These are phyloP conservation scores for Caradrina clavipalpis DNA, from an alignment of 2,888 invertebrate species.

Conservation along the genomic window DNA sequence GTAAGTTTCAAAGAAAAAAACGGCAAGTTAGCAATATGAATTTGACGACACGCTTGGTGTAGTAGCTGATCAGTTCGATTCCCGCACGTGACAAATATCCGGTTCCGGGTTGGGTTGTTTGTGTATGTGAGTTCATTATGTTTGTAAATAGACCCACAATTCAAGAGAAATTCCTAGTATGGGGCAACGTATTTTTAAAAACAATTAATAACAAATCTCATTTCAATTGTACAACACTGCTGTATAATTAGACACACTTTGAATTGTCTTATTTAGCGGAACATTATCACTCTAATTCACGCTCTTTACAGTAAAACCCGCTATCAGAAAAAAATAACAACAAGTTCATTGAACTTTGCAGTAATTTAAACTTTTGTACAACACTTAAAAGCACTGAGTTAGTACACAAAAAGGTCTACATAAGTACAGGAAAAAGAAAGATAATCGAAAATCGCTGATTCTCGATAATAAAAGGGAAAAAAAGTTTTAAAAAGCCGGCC, in stretches of 20 bases:
- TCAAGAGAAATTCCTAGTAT: too few species aligned
- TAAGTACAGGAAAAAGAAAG: constrained; percentile 30
- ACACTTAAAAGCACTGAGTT: constrained; percentile 7
- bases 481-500: too few species aligned
- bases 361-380: background rate
- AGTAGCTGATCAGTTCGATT: too few species aligned
- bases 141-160: too few species aligned
- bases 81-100: too few species aligned
- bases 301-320: constrained; percentile 18
- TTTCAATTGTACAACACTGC: constrained; percentile 2
- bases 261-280: constrained; percentile 24
- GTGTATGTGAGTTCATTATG: too few species aligned
- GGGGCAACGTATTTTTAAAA: too few species aligned
- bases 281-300: constrained; percentile 27
- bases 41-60: too few species aligned
- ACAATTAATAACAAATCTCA: background rate
- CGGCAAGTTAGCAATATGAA: background rate
- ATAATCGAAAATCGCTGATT: constrained; percentile 56
- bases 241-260: constrained; percentile 15
- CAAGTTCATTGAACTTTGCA: constrained; percentile 29
- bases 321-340: constrained; percentile 8
- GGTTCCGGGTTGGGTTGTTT: too few species aligned
- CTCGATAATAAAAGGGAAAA: constrained; percentile 34
- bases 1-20: background rate
- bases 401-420: constrained; percentile 4